These are phyloP conservation scores for Brienomyrus brachyistius DNA, from an alignment of 2,113 vertebrate species.

Conservation along the genomic window DNA sequence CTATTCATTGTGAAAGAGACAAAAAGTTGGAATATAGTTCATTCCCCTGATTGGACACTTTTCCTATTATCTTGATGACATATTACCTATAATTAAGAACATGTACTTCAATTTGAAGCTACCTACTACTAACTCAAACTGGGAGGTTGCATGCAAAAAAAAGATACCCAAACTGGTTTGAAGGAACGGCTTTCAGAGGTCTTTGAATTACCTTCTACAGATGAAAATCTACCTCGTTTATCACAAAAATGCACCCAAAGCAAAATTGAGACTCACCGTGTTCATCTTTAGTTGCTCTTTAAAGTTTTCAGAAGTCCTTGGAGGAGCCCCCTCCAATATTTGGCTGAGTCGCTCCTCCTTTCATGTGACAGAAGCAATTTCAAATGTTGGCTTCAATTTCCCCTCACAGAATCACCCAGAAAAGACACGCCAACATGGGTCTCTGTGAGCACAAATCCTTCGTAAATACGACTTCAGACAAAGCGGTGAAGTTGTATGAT, in stretches of 20 bases:
- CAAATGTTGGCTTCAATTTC: neutral
- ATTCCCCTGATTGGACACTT: conserved; percentile 22
- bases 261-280: neutral
- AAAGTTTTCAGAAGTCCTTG: neutral
- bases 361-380: neutral
- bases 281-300: neutral
- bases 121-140: neutral
- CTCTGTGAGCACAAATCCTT: neutral
- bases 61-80: conserved; percentile 2
- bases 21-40: neutral
- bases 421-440: neutral
- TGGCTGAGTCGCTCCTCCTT: neutral
- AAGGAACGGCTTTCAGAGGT: neutral
- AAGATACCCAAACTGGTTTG: neutral
- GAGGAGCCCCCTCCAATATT: neutral
- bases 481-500: neutral
- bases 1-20: neutral
- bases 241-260: neutral
- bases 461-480: neutral
- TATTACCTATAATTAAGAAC: neutral
- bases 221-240: conserved; percentile 42
- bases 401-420: neutral
- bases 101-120: neutral
- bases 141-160: neutral
- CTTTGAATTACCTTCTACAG: neutral